Conservation (phyloP, 2,797 vertebrate species). For the Lagocephalus sceleratus region DNA sequence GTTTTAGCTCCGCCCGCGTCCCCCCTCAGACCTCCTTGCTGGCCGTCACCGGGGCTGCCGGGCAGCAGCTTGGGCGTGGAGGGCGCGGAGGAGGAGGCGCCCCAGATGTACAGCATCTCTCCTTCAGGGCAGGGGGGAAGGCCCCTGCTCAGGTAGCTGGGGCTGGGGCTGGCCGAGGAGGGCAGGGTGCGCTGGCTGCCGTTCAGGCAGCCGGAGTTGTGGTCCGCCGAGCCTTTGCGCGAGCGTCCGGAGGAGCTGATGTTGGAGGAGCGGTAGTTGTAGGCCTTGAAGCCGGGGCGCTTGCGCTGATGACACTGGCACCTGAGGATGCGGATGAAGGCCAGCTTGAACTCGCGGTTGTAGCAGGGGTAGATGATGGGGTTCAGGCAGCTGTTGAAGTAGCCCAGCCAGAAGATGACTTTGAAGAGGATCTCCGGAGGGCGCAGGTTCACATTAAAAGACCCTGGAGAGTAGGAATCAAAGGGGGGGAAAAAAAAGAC, state of each 20-base stretch:
- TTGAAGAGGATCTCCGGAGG: slow-evolving; percentile 88
- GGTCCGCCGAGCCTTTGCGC: slow-evolving; percentile 83
- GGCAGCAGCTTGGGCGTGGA: slow-evolving; percentile 64
- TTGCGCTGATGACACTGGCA: slow-evolving; percentile 88
- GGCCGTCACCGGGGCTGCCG: slow-evolving; percentile 59
- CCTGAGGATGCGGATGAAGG: slow-evolving; percentile 90
- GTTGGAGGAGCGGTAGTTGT: slow-evolving; percentile 88
- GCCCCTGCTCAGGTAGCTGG: slow-evolving; percentile 79
- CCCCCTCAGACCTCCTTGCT: slow-evolving; percentile 29
- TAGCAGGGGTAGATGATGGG: slow-evolving; percentile 98
- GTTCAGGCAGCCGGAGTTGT: slow-evolving; percentile 83
- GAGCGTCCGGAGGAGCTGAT: slow-evolving; percentile 80
- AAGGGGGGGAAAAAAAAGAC: too few species aligned
- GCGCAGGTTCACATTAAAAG: slow-evolving; percentile 86
- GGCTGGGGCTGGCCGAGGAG: slow-evolving; percentile 85
- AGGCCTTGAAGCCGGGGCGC: slow-evolving; percentile 79
- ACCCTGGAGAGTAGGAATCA: slow-evolving; percentile 72
- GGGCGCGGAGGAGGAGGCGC: slow-evolving; percentile 64
- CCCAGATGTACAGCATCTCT: slow-evolving; percentile 76
- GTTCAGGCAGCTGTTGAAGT: slow-evolving; percentile 98
- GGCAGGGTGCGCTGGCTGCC: slow-evolving; percentile 88
- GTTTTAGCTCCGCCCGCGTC: slow-evolving; percentile 39
- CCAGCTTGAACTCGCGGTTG: slow-evolving; percentile 96
- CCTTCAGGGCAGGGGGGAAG: slow-evolving; percentile 75
- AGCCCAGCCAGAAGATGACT: slow-evolving; percentile 97